phyloP scores from a whole-genome alignment of 2,113 vertebrate species.

The Orthochromis malagaraziensis region DNA sequence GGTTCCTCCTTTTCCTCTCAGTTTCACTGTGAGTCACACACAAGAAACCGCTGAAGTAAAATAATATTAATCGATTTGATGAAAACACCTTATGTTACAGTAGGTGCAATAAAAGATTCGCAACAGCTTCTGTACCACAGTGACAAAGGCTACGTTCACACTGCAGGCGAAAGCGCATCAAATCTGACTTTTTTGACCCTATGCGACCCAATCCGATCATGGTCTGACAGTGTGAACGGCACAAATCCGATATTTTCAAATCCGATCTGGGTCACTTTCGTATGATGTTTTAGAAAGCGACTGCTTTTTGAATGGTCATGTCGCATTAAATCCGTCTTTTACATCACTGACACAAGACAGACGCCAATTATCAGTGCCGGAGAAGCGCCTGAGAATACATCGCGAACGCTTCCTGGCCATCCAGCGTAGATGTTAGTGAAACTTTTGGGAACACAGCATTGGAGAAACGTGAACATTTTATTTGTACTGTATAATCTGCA shows the following conservation, averaged over 20 bases:
- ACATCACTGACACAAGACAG: not conserved
- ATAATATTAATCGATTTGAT: not conserved
- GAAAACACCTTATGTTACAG: not conserved
- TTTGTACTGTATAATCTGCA: too few species aligned
- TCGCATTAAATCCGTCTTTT: not conserved
- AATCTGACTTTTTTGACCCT: not conserved
- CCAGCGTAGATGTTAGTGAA: not conserved
- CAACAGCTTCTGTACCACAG: not conserved
- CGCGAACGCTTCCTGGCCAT: not conserved
- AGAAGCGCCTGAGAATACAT: accelerated
- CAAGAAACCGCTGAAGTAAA: not conserved
- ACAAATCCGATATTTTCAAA: not conserved
- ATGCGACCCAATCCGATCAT: not conserved
- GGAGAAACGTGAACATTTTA: not conserved
- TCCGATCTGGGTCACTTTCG: not conserved
- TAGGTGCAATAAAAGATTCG: not conserved
- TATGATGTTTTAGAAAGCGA: not conserved
- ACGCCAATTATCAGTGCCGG: not conserved
- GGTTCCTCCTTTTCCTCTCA: not conserved
- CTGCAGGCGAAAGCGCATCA: not conserved
- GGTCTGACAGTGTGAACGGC: not conserved
- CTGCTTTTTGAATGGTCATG: not conserved
- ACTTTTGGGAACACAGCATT: not conserved
- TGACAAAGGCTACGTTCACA: not conserved
- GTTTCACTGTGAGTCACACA: not conserved